phyloP scores from a whole-genome alignment of 92 coral and sea anemone species.

The Epizoanthus stellaris region DNA sequence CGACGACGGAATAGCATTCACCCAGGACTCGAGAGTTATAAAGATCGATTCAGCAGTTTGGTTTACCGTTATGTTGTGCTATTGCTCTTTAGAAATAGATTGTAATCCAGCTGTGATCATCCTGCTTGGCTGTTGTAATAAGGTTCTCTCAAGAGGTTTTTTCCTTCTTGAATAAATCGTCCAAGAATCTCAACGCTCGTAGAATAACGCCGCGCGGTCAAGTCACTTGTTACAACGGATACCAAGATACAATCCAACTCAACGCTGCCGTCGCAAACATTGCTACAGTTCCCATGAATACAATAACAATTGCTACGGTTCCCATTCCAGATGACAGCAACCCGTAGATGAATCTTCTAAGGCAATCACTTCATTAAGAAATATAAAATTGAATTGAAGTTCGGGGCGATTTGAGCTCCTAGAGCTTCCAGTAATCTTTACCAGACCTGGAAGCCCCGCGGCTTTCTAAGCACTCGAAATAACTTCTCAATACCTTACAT shows the following conservation, averaged over 20 bases:
- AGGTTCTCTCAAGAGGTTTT: not conserved
- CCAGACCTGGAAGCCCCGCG: too few relatives aligned
- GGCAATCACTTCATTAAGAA: too few relatives aligned
- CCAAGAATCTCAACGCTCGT: not conserved
- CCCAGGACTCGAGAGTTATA: too few relatives aligned
- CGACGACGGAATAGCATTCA: too few relatives aligned
- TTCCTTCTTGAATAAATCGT: not conserved
- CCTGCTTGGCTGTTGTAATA: too few relatives aligned
- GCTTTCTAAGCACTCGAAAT: not conserved
- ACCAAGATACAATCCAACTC: conserved; percentile 94
- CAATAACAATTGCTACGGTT: conserved; percentile 62
- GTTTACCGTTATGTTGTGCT: too few relatives aligned
- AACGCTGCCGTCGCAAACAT: conserved; percentile 86
- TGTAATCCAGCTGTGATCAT: too few relatives aligned
- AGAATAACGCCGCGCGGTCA: too few relatives aligned
- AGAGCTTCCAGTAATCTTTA: too few relatives aligned
- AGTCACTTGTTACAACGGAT: conserved; percentile 60
- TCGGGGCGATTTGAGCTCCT: not conserved
- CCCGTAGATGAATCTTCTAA: not conserved
- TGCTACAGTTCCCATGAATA: conserved; percentile 74
- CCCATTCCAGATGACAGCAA: conserved; percentile 57
- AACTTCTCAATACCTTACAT: not conserved
- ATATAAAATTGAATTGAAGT: not conserved
- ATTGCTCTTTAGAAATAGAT: too few relatives aligned
- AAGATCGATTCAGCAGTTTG: too few relatives aligned